Conservation (phyloP, 2,888 invertebrate genomes). For the Caenorhabditis afra region DNA sequence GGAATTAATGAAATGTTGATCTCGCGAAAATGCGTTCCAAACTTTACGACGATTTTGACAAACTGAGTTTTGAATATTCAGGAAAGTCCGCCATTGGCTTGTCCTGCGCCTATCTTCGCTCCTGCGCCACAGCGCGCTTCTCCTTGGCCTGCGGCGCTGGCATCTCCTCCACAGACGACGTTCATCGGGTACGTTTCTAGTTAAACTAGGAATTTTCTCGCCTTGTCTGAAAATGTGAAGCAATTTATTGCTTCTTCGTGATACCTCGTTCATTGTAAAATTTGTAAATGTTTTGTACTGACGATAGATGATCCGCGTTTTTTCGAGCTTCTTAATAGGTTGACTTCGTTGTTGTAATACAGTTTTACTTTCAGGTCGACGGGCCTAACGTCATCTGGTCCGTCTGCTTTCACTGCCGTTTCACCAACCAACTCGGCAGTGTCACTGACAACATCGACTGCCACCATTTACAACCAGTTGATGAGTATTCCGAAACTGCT, state of each 20-base stretch:
- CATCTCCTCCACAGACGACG: constrained; percentile 52
- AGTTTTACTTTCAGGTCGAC: constrained; percentile 53
- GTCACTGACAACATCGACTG: constrained; percentile 46
- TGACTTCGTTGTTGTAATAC: too few relatives aligned
- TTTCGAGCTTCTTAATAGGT: too few relatives aligned
- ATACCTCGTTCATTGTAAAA: too few relatives aligned
- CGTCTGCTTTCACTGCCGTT: constrained; percentile 71
- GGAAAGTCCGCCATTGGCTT: constrained; percentile 71
- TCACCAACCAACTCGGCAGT: constrained; percentile 43
- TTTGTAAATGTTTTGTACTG: too few relatives aligned
- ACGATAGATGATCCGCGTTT: too few relatives aligned
- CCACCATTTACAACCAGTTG: constrained; percentile 66
- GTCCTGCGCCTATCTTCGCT: constrained; percentile 65
- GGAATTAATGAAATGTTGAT: too few relatives aligned
- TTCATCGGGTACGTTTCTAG: constrained; percentile 40
- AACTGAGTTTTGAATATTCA: constrained; percentile 51
- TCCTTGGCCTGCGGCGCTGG: constrained; percentile 60
- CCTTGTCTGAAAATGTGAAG: too few relatives aligned
- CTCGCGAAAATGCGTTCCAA: too few relatives aligned
- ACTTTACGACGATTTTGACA: too few relatives aligned
- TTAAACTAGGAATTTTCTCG: too few relatives aligned
- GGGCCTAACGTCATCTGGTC: constrained; percentile 57
- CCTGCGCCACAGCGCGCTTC: constrained; percentile 64
- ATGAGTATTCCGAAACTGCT: constrained; percentile 71
- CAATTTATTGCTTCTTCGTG: too few relatives aligned